These are phyloP conservation scores for Cromileptes altivelis DNA, from an alignment of 2,113 vertebrate genomes.

Conservation along the genomic window DNA sequence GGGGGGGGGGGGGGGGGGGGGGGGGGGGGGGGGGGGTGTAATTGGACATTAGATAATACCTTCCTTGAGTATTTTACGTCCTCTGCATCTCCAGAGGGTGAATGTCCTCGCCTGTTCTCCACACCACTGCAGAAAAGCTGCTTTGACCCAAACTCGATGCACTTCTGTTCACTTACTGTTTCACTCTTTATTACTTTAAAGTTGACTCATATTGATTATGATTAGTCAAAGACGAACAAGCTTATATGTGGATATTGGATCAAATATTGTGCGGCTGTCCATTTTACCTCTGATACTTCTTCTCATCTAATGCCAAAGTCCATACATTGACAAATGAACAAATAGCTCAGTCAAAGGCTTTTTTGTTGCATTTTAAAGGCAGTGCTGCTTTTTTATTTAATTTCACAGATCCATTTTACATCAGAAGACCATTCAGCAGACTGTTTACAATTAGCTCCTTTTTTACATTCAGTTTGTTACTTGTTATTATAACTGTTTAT, in stretches of 20 bases:
- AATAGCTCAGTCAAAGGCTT: neutral
- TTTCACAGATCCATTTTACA: constrained; percentile 9
- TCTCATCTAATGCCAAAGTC: constrained; percentile 31
- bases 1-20: neutral
- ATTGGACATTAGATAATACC: constrained; percentile 77
- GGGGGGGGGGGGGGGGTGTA: constrained; percentile 36
- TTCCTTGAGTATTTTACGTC: constrained; percentile 64
- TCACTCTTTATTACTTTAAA: constrained; percentile 49
- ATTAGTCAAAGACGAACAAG: constrained; percentile 32
- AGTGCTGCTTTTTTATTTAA: constrained; percentile 10
- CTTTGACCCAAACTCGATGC: constrained; percentile 53
- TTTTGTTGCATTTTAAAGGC: constrained; percentile 11
- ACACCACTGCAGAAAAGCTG: constrained; percentile 51
- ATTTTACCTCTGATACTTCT: constrained; percentile 18
- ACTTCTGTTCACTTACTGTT: constrained; percentile 39
- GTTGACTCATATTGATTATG: constrained; percentile 57
- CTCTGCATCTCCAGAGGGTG: constrained; percentile 62
- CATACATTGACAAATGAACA: constrained; percentile 18
- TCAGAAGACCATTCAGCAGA: neutral
- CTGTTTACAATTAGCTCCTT: constrained; percentile 3
- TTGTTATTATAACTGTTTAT: constrained; percentile 13
- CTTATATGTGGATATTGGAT: constrained; percentile 28
- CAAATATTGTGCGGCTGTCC: constrained; percentile 13
- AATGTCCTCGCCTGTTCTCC: constrained; percentile 53
- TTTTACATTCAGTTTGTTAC: constrained; percentile 15